phyloP scores from a whole-genome alignment of 2,888 invertebrate genomes.

The Andrena praecox region DNA sequence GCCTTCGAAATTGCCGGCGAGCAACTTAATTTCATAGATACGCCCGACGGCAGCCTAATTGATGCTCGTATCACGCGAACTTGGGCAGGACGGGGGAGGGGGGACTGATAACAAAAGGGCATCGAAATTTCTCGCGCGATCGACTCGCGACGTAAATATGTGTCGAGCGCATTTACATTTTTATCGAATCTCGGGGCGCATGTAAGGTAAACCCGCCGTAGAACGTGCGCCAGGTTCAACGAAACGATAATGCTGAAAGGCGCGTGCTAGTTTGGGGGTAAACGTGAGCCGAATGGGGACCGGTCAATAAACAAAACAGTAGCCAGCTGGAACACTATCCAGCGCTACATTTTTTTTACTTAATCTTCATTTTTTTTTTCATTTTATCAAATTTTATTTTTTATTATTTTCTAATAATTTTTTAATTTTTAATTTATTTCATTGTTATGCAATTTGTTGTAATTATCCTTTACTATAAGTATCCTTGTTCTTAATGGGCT shows the following conservation, averaged over 20 bases:
- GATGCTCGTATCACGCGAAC: not conserved
- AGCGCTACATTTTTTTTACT: too few species aligned
- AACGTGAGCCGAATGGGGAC: slow-evolving; percentile 25
- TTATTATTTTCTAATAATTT: too few species aligned
- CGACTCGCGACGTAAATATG: slow-evolving; percentile 53
- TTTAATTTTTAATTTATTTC: too few species aligned
- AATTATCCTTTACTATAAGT: too few species aligned
- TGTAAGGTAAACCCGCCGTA: slow-evolving; percentile 37
- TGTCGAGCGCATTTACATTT: slow-evolving; percentile 59
- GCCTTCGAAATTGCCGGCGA: too few species aligned
- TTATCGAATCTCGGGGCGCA: slow-evolving; percentile 57
- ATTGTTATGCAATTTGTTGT: too few species aligned
- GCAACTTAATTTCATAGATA: slow-evolving; percentile 19
- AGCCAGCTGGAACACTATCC: too few species aligned
- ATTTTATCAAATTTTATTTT: too few species aligned
- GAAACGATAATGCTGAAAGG: slow-evolving; percentile 54
- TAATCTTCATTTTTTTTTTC: too few species aligned
- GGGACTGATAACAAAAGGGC: slow-evolving; percentile 11
- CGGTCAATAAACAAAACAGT: too few species aligned
- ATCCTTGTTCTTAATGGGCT: too few species aligned
- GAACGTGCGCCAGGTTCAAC: slow-evolving; percentile 15
- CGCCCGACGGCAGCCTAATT: slow-evolving; percentile 6
- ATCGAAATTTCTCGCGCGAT: slow-evolving; percentile 53
- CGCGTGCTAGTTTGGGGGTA: slow-evolving; percentile 18
- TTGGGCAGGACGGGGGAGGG: not conserved